These are phyloP conservation scores for Drosophila repleta DNA, from an alignment of 1,140 invertebrate genomes.

Conservation along the genomic window DNA sequence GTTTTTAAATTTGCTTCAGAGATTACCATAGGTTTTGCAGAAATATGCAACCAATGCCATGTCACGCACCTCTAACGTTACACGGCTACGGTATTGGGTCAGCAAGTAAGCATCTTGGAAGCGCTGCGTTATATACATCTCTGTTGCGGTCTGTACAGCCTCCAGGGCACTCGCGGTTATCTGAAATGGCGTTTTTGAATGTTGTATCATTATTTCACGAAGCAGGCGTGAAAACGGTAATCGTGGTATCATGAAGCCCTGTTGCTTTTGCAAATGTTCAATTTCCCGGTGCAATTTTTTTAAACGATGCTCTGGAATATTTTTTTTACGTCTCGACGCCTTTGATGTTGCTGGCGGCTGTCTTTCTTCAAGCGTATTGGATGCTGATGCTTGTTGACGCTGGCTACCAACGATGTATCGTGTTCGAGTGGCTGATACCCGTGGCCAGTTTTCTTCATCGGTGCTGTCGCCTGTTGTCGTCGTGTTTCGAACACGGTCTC, in stretches of 20 bases:
- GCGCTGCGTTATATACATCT: constrained; percentile 90
- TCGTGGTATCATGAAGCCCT: constrained; percentile 56
- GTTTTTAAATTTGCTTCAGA: not conserved
- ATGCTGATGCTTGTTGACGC: not conserved
- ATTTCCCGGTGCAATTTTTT: constrained; percentile 38
- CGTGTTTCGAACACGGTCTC: not conserved
- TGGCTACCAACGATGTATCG: not conserved
- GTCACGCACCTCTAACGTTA: constrained; percentile 91
- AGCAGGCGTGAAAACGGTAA: constrained; percentile 77
- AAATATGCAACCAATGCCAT: constrained; percentile 57
- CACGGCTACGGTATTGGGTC: constrained; percentile 89
- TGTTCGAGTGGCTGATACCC: not conserved
- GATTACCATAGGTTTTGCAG: constrained; percentile 20
- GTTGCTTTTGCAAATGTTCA: not conserved
- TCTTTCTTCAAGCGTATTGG: not conserved
- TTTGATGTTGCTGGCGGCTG: not conserved
- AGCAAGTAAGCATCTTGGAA: constrained; percentile 90
- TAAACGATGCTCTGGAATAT: constrained; percentile 14
- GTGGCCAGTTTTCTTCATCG: constrained; percentile 38
- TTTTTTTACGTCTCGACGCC: constrained; percentile 33
- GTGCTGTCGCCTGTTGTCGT: constrained; percentile 6
- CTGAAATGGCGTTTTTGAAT: constrained; percentile 19
- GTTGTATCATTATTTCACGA: constrained; percentile 58
- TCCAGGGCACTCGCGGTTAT: constrained; percentile 86
- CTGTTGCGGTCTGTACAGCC: constrained; percentile 88